phyloP scores from a whole-genome alignment of 1,140 invertebrate species.

The Lasioglossum baleicum region DNA sequence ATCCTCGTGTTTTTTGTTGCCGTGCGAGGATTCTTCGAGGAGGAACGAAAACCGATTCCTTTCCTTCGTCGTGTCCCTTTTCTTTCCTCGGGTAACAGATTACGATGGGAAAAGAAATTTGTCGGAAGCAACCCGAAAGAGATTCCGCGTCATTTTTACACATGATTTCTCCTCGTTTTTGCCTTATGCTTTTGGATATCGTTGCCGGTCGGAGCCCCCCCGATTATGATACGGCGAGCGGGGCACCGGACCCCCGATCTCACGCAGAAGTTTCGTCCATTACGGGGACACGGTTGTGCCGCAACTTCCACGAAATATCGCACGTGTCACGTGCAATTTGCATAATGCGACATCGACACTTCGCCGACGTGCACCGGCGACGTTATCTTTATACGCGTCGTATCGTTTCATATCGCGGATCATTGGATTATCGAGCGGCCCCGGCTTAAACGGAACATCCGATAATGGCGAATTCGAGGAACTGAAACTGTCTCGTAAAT shows the following conservation, averaged over 20 bases:
- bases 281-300: neutral
- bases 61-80: no score
- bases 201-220: neutral
- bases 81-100: no score
- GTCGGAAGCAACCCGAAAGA: constrained; percentile 5
- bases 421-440: constrained; percentile 30
- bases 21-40: no score
- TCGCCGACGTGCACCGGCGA: constrained; percentile 10
- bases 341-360: constrained; percentile 48
- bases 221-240: constrained; percentile 26
- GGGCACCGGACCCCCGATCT: constrained; percentile 6
- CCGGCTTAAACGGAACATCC: constrained; percentile 40
- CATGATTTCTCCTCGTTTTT: constrained; percentile 34
- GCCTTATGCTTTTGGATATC: neutral
- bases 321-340: constrained; percentile 46
- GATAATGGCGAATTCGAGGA: constrained; percentile 42
- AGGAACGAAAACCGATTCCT: no score
- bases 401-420: constrained; percentile 45
- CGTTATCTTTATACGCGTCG: constrained; percentile 45
- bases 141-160: constrained; percentile 15
- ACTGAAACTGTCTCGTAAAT: constrained; percentile 40
- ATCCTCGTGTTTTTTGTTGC: no score
- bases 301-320: constrained; percentile 21
- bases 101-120: neutral
- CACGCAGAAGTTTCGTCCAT: constrained; percentile 17